Evolutionary conservation across 2,113 vertebrate species (phyloP), one percentile per base, ranked within the genome.

Genomic region (Salvator merianae): DNA sequence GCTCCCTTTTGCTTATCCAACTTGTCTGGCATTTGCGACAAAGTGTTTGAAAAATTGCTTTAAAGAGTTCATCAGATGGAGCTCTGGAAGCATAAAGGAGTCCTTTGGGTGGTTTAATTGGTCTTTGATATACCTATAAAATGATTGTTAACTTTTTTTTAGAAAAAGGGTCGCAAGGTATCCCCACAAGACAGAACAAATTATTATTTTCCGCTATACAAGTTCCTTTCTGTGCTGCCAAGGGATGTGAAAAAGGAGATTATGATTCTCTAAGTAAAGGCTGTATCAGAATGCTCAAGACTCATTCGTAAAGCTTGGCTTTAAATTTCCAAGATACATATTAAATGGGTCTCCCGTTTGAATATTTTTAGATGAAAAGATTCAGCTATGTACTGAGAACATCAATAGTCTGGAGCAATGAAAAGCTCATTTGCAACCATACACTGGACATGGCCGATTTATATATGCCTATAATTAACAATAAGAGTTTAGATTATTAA

Each of bases 281-380:
- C 82, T 36, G 79, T 2, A 32, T 81, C 36, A 79, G 68, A 82
- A 9, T 70, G 4, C 84, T 22, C 47, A 2, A 47, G 26, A 75
- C 5, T 26, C 63, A 81, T 28, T 79, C 22, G 59, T 18, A 0
- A 74, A 59, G 75, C 30, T 53, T 50, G n/a, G 73, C 30, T n/a
- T 28, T 74, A 50, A 30, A 28, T 26, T 87, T 84, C n/a, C 32
- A 89, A 79, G 30, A 26, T 70, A 53, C 53, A 12, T 70, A 75
- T 34, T 72, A n/a, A n/a, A 72, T 0, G 72, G 26, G 36, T 62
- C 62, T 47, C 26, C 40, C n/a, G 47, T 13, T 36, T 62, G 34
- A 77, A 38, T 7, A 40, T 24, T 68, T 59, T 68, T 50, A 78
- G 78, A 77, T 59, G 55, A 77, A 77, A 38, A 38, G 55, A 36